These are phyloP conservation scores for Halcyon leucocephala DNA, from an alignment of 2,797 vertebrate genomes.

Conservation along the genomic window DNA sequence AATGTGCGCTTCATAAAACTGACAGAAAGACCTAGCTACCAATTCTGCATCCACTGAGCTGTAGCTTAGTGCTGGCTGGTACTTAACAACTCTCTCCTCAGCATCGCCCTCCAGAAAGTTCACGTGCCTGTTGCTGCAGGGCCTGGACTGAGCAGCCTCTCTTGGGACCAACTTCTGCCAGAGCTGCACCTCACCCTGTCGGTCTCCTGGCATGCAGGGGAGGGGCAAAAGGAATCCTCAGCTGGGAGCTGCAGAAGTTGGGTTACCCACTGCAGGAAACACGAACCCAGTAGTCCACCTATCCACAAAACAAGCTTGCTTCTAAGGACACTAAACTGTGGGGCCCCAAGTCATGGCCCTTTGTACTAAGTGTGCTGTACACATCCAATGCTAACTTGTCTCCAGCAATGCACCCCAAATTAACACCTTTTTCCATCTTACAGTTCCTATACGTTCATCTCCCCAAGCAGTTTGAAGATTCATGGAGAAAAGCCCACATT, in stretches of 20 bases:
- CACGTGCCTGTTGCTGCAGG: neutral
- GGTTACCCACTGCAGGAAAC: rapidly evolving
- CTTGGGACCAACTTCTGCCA: rapidly evolving
- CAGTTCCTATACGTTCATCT: neutral
- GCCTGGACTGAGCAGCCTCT: neutral
- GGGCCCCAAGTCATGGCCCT: neutral
- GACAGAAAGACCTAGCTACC: neutral
- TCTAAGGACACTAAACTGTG: neutral
- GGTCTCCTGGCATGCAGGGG: neutral
- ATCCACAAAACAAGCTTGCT: neutral
- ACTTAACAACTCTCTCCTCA: neutral
- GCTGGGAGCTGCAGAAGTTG: neutral
- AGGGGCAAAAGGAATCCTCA: neutral
- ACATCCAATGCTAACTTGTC: neutral
- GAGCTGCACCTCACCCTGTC: rapidly evolving
- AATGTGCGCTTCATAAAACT: neutral
- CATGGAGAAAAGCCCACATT: neutral
- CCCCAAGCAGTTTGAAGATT: neutral
- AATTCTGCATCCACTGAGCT: neutral
- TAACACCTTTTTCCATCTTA: neutral
- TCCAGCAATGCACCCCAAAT: neutral
- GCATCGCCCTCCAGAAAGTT: neutral
- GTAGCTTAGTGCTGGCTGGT: neutral
- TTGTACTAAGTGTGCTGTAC: neutral
- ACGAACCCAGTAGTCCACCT: neutral